Conservation (phyloP, 2,113 vertebrate genomes). For the Sitta europaea region DNA sequence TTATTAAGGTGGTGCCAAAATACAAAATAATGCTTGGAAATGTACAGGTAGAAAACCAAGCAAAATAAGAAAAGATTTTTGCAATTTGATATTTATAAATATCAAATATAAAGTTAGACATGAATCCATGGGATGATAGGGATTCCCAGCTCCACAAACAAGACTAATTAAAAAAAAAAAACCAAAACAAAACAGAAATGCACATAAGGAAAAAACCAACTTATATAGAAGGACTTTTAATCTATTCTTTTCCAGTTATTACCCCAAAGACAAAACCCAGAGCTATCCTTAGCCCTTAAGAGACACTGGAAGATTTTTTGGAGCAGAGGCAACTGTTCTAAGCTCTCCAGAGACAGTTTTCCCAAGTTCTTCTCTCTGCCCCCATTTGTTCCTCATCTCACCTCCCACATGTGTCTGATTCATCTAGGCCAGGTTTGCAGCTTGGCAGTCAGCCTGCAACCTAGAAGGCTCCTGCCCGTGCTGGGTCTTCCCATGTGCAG, state of each 20-base stretch:
- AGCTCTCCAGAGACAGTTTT: not conserved
- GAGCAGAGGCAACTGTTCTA: not conserved
- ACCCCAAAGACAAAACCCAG: not conserved
- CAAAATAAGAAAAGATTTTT: not conserved
- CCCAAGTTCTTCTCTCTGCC: not conserved
- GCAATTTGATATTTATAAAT: not conserved
- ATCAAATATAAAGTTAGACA: not conserved
- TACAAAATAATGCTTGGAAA: not conserved
- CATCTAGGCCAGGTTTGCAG: not conserved
- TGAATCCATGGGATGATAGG: not conserved
- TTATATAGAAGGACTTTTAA: not conserved
- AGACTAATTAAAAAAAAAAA: not conserved
- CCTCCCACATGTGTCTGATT: not conserved
- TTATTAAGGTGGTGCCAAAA: not conserved
- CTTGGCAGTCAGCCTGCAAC: not conserved
- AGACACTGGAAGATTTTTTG: not conserved
- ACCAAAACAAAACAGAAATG: not conserved
- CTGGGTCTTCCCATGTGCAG: not conserved
- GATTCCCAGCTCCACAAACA: not conserved
- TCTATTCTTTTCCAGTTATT: not conserved
- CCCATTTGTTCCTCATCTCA: not conserved
- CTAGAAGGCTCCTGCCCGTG: not conserved
- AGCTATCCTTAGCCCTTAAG: not conserved
- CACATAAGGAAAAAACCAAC: not conserved
- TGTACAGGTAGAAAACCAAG: not conserved